phyloP scores from a whole-genome alignment of 2,888 invertebrate genomes.

The Ophion ventricosus region DNA sequence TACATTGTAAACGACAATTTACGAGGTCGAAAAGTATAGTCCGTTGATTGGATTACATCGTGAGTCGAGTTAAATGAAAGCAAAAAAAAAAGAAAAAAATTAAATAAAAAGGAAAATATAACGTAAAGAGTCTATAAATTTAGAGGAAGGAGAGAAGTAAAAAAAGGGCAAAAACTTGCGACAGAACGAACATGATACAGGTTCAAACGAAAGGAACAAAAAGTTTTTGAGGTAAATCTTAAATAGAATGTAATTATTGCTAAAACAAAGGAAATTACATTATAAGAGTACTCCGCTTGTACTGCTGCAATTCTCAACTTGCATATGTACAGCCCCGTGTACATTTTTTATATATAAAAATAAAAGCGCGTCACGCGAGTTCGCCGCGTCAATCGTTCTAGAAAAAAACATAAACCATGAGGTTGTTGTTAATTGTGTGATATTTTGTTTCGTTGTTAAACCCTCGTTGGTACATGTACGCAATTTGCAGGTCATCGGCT shows the following conservation, averaged over 20 bases:
- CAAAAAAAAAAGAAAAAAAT: constrained; percentile 24
- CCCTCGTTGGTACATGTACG: not conserved
- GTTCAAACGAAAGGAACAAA: constrained; percentile 72
- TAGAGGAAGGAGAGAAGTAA: constrained; percentile 46
- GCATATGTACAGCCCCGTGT: constrained; percentile 81
- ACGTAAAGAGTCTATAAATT: constrained; percentile 74
- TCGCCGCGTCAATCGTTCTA: constrained; percentile 54
- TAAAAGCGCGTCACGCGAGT: constrained; percentile 66
- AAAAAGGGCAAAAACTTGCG: constrained; percentile 64
- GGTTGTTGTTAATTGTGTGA: constrained; percentile 19
- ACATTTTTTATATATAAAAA: constrained; percentile 81
- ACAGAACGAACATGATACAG: constrained; percentile 72
- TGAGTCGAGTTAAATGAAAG: not conserved
- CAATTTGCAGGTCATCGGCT: no score
- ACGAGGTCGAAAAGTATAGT: not conserved
- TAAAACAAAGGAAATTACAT: constrained; percentile 69
- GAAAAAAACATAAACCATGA: constrained; percentile 29
- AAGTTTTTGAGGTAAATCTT: constrained; percentile 73
- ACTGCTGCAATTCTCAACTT: constrained; percentile 81
- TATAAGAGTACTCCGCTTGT: constrained; percentile 81
- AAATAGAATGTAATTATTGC: constrained; percentile 76
- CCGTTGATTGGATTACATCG: not conserved
- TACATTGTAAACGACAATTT: not conserved
- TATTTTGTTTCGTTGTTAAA: constrained; percentile 32
- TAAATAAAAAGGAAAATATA: constrained; percentile 59